phyloP scores from a whole-genome alignment of 1,140 invertebrate genomes.

The Stenopsyche tienmushanensis region DNA sequence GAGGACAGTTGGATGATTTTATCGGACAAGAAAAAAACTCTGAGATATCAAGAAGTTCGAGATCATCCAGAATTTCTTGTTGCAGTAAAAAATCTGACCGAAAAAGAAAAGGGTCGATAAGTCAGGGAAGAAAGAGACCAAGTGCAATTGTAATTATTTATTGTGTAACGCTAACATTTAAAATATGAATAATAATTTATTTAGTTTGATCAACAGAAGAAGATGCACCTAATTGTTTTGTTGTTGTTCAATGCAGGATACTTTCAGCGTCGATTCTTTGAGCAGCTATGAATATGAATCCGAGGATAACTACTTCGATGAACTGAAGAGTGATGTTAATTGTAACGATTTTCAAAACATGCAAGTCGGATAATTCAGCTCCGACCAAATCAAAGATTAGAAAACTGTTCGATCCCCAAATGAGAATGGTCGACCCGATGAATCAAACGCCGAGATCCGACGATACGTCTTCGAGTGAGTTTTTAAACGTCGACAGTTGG shows the following conservation, averaged over 20 bases:
- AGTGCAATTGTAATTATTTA: not conserved
- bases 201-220: no score
- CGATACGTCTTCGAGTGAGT: not conserved
- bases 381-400: slow-evolving; percentile 7
- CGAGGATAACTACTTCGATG: not conserved
- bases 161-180: no score
- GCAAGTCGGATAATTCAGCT: slow-evolving; percentile 8
- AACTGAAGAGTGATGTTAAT: no score
- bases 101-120: slow-evolving; percentile 7
- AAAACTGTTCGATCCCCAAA: not conserved
- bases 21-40: not conserved
- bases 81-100: not conserved
- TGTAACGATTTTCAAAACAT: no score
- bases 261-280: not conserved
- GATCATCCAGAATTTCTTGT: not conserved
- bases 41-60: slow-evolving; percentile 1
- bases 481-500: slow-evolving; percentile 11
- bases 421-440: slow-evolving; percentile 4
- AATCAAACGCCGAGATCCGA: not conserved
- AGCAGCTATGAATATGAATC: not conserved
- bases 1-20: not conserved
- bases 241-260: not conserved
- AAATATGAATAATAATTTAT: no score
- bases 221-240: no score
- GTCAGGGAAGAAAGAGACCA: not conserved